Base-by-base conservation (phyloP, 92 coral and sea anemone species). In the Hydrozoanthus gracilis region DNA sequence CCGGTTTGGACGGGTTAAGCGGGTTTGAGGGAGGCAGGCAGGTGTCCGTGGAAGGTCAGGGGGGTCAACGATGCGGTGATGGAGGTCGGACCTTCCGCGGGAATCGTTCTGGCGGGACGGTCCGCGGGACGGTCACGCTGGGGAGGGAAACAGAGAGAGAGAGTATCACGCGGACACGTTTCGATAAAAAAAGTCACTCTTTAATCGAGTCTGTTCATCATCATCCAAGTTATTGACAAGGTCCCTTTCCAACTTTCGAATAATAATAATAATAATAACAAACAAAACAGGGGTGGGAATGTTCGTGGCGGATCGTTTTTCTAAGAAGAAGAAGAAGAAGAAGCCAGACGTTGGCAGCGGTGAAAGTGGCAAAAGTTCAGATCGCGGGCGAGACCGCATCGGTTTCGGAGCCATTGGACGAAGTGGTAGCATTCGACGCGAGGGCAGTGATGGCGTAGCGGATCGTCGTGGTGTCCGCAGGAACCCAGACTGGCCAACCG, bases 221-320 rank as follows among this genome's bases (percentile, higher is more conserved):
- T 62, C 68, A 13, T 61, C 67, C 16, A 62, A 62, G 18, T 13
- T 62, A 62, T 62, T 62, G 17, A 68, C 73, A 68, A 27, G 73
- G 73, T 68, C 73, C 1, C 73, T 68, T 68, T 68, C 47, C 47
- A 20, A 68, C 73, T 68, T 68, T 68, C 4, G 13, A 20, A 6
- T 8, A 68, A 20, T 20, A 0, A 68, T 18, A 68, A 68, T 27
- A 27, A 27, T 27, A 27, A 27, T 27, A 27, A 27, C 10, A 18
- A 68, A 68, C 73, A 68, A 68, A 68, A 68, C 73, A 68, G 12
- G 14, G 12, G 73, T 68, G 73, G 47, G 73, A 20, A 6, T 68
- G 73, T 68, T 68, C 73, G 47, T 68, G 73, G 73, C 14, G 73
- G 73, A 27, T 68, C 4, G 73, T 68, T 68, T 68, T 68, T 68